Evolutionary conservation across 2,113 vertebrate species (phyloP), one percentile per base, ranked within the genome.

Genomic region (Chionodraco myersi): DNA sequence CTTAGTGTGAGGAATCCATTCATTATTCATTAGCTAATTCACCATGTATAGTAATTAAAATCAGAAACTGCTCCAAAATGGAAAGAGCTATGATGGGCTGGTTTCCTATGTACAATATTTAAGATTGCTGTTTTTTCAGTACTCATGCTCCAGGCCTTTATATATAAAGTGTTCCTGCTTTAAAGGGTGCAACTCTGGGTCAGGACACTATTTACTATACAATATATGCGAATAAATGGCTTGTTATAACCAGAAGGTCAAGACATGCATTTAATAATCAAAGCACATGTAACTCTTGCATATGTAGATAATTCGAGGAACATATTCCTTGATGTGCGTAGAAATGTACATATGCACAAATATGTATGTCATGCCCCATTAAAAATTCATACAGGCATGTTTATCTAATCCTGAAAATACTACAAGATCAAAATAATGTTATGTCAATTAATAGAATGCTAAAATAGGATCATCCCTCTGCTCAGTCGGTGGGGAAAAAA

Each of bases 11-110:
- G 87, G 92, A 94, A 89, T 83, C 87, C 91, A 95, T 95, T 95
- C 94, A 95, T 95, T 94, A 95, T 94, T 94, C 93, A 95, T 94
- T 94, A 94, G 94, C 88, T 91, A 94, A 94, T 93, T 93, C 93
- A 92, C 90, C 90, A 91, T 93, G 93, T 92, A 89, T 95, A 92
- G 90, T 95, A 93, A 95, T 95, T 95, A 93, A 95, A 94, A 93
- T 88, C 88, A 92, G 90, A 87, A 89, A 76, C 86, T 56, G 83
- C 83, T 92, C 86, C 87, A 91, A 91, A 92, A 92, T 86, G 87
- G 88, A 92, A 92, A 88, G 87, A 70, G 87, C 90, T 84, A 80
- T 93, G 73, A 92, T 87, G 86, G 84, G 92, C 86, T 81, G 72
- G 68, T 81, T 86, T 86, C 91, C 78, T 78, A 60, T 72, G 82